Percentiles rank a stretch among this genome's conserved stretches.
These are phyloP conservation scores for Manis crassicaudata DNA, from an alignment of 2,797 vertebrate species.

Conservation along the genomic window DNA sequence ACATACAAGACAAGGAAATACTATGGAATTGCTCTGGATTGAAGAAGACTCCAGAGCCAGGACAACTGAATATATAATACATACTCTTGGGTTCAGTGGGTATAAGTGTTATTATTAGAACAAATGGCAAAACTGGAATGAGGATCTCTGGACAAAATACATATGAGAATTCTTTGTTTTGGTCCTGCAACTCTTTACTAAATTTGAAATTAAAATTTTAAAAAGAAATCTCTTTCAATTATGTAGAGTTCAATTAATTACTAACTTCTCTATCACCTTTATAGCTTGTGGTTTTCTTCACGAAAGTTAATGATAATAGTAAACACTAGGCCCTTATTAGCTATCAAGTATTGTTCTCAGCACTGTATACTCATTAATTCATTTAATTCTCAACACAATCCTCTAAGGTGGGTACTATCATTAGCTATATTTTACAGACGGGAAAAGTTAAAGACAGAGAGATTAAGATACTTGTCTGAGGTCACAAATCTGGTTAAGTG, in stretches of 20 bases:
- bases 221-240: neutral
- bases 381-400: constrained; percentile 6
- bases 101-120: neutral
- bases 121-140: neutral
- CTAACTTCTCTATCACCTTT: neutral
- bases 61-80: neutral
- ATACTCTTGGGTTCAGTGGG: neutral
- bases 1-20: neutral
- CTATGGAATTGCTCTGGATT: neutral
- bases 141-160: neutral
- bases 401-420: neutral
- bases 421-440: neutral
- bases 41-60: neutral
- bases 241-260: neutral
- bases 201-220: constrained; percentile 41
- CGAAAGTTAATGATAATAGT: neutral
- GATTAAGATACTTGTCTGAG: neutral
- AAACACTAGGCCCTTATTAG: neutral
- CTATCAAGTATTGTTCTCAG: neutral
- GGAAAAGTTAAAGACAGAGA: neutral
- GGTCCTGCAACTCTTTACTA: neutral
- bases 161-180: neutral
- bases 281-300: constrained; percentile 32
- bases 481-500: neutral
- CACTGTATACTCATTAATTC: neutral